Percentiles rank a stretch among this genome's conserved stretches.
Conservation (phyloP, 2,113 vertebrate species). For the Podarcis cretensis region DNA sequence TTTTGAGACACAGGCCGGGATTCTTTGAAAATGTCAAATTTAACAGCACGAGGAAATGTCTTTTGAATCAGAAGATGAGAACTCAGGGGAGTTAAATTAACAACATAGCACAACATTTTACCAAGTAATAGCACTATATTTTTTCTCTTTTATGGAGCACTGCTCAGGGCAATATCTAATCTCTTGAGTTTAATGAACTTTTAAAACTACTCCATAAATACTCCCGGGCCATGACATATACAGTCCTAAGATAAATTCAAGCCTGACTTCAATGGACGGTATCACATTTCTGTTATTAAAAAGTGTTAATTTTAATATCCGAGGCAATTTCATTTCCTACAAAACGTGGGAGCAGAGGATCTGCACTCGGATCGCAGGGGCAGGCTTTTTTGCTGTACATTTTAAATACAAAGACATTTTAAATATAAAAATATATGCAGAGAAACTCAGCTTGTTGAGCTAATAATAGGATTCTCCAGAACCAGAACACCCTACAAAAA, state of each 20-base stretch:
- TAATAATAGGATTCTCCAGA: conserved; percentile 66
- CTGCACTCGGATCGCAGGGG: conserved; percentile 28
- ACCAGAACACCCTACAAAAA: conserved; percentile 53
- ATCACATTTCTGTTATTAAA: conserved; percentile 77
- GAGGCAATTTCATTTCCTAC: conserved; percentile 69
- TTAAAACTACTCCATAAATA: conserved; percentile 81
- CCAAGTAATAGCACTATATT: conserved; percentile 76
- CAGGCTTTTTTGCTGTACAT: conserved; percentile 56
- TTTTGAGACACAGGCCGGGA: conserved; percentile 40
- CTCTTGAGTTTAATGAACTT: conserved; percentile 84
- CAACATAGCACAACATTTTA: conserved; percentile 77
- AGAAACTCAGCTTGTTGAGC: conserved; percentile 31
- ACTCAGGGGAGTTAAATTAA: conserved; percentile 76
- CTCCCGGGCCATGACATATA: conserved; percentile 72
- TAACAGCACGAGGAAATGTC: conserved; percentile 69
- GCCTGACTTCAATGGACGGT: conserved; percentile 65
- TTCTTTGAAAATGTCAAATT: conserved; percentile 70
- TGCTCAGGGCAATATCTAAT: conserved; percentile 76
- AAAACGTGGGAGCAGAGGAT: conserved; percentile 64
- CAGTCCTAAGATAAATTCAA: conserved; percentile 74
- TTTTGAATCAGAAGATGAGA: conserved; percentile 71
- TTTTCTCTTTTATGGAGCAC: conserved; percentile 78
- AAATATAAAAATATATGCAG: conserved; percentile 42
- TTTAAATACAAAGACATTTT: conserved; percentile 55
- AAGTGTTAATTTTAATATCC: conserved; percentile 78